Base-by-base conservation (phyloP, 2,888 invertebrate genomes). In the Odontomyia ornata region DNA sequence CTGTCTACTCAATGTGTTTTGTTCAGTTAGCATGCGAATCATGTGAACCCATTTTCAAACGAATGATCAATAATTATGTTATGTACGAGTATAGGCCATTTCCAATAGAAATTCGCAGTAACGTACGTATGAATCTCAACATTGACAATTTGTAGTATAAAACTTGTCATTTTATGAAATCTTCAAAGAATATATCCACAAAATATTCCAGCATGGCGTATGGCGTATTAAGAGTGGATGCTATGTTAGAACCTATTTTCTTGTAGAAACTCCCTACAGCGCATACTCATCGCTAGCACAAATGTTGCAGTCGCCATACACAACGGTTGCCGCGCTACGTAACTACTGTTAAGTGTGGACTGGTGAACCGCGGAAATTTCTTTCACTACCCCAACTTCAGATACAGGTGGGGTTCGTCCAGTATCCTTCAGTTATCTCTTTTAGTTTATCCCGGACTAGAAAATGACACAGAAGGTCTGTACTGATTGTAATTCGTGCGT, bases 341-440 rank as follows among this genome's bases (percentile, higher is more conserved):
- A 25, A 27, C 21, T 13, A 27, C 69, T 69, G 9, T 11, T 4
- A 21, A 43, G 23, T 69, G 47, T 69, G 21, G 69, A 30, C 69
- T 30, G 5, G 67, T 1, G 18, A 46, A 21, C 69, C 23, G 15
- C 57, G 64, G 23, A 3, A 60, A 25, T 77, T 43, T 79, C 76
- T 72, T 65, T 75, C 75, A 67, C 75, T 76, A 78, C 78, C 79
- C 76, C 71, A 71, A 60, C 71, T 77, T 69, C 13, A 43, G 73
- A 78, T 80, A 80, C 81, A 81, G 81, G 81, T 81, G 81, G 81
- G 81, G 81, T 81, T 81, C 81, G 81, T 81, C 81, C 81, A 81
- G 80, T 81, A 81, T 81, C 81, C 79, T 81, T 80, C 76, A 81
- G 80, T 79, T 81, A 80, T 81, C 81, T 81, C 79, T 80, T 79